phyloP scores from a whole-genome alignment of 2,888 invertebrate species.

The Rhagophthalmus giganteus region DNA sequence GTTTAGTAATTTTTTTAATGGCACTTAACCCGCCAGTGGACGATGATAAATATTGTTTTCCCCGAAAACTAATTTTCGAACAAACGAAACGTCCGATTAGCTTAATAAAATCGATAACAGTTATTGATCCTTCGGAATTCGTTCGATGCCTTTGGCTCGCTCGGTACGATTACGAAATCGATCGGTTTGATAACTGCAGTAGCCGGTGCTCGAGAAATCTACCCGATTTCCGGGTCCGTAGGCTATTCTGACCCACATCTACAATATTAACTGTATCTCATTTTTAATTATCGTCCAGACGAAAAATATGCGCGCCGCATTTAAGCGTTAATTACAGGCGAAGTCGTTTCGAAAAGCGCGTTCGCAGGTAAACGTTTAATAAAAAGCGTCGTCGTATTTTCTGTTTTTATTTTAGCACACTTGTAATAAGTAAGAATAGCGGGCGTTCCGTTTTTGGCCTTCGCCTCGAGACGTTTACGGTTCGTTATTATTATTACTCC shows the following conservation, averaged over 20 bases:
- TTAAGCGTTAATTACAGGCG: conserved; percentile 8
- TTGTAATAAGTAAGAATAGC: neutral
- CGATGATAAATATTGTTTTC: too few species aligned
- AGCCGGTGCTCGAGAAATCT: too few species aligned
- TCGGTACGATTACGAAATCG: conserved; percentile 22
- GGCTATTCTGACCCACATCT: conserved; percentile 18
- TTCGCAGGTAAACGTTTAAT: neutral
- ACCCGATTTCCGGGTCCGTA: conserved; percentile 17
- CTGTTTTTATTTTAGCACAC: neutral
- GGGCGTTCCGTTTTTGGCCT: neutral
- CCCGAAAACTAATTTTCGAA: too few species aligned
- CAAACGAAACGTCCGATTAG: too few species aligned
- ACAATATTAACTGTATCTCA: conserved; percentile 19
- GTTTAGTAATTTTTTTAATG: neutral
- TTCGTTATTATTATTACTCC: neutral
- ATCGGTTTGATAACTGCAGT: conserved; percentile 17
- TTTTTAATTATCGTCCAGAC: conserved; percentile 11
- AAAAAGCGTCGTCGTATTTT: conserved; percentile 2
- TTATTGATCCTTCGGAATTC: neutral
- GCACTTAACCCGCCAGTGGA: neutral
- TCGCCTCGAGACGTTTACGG: conserved; percentile 2
- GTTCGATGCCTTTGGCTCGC: conserved; percentile 13
- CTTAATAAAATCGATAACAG: neutral
- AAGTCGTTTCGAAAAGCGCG: neutral
- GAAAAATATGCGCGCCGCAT: neutral